A percentile compares a stretch with the other conserved stretches of the same genome.
These are phyloP conservation scores for Hippotragus niger DNA, from an alignment of 2,113 vertebrate species.

Conservation along the genomic window DNA sequence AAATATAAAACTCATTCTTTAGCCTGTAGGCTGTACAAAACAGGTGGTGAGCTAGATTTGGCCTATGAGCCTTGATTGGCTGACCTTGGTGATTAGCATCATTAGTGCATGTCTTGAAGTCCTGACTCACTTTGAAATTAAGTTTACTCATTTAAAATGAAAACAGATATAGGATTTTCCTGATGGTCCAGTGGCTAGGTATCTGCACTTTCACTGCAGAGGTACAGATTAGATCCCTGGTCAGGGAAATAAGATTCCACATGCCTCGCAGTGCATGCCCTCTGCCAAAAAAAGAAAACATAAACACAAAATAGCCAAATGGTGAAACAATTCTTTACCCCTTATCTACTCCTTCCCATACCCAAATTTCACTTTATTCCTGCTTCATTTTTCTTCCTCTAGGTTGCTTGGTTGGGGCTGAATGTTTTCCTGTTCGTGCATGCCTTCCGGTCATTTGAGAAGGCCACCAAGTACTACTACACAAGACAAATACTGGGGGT, in stretches of 20 bases:
- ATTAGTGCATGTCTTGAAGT: neutral
- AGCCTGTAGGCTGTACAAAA: neutral
- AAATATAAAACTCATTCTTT: neutral
- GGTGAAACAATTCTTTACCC: neutral
- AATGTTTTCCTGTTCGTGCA: constrained; percentile 90
- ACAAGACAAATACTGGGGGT: constrained; percentile 91
- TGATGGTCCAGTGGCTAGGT: neutral
- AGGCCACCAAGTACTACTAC: constrained; percentile 82
- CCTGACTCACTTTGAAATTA: neutral
- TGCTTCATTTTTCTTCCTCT: neutral
- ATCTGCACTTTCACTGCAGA: neutral
- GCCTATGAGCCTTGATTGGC: neutral
- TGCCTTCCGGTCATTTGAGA: constrained; percentile 86
- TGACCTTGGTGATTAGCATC: neutral
- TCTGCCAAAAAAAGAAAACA: neutral
- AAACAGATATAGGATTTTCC: neutral
- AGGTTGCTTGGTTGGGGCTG: constrained; percentile 91
- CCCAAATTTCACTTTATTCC: neutral
- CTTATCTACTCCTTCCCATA: neutral
- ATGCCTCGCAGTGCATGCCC: fast-evolving
- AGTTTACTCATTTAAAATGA: neutral
- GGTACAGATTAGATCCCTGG: neutral
- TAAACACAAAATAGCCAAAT: neutral
- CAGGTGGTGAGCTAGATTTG: neutral
- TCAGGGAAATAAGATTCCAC: neutral